These are phyloP conservation scores for Tipula vernalis DNA, from an alignment of 2,888 invertebrate species.

Conservation along the genomic window DNA sequence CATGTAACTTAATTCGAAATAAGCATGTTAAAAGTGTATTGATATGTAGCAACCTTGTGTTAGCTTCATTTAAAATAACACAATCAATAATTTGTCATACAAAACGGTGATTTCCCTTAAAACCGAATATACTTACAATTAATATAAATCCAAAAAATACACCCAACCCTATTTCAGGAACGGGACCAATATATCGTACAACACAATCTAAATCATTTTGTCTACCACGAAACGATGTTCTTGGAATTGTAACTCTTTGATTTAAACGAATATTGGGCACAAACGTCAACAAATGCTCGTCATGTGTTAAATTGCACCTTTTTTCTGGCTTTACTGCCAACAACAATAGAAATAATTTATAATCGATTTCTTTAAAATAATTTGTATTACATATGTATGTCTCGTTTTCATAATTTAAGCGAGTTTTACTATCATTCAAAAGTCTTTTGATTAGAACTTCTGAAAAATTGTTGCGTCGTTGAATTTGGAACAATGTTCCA, in stretches of 20 bases:
- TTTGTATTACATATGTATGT: background rate
- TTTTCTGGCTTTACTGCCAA: background rate
- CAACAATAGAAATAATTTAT: background rate
- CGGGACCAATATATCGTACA: constrained; percentile 40
- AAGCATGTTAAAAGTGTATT: background rate
- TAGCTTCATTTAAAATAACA: background rate
- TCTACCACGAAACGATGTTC: background rate
- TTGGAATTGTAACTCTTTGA: background rate
- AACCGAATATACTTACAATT: constrained; percentile 35
- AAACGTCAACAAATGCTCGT: background rate
- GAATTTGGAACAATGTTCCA: background rate
- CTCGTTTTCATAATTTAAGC: background rate
- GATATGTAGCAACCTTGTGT: background rate
- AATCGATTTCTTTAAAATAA: background rate
- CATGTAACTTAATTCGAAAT: background rate
- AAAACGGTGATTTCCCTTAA: background rate
- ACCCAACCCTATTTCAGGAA: constrained; percentile 39
- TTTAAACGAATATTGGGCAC: background rate
- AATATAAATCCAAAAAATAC: constrained; percentile 44
- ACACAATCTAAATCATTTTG: constrained; percentile 32
- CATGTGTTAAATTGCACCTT: background rate
- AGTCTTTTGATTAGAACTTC: background rate
- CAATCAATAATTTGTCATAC: background rate
- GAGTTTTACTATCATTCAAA: background rate
- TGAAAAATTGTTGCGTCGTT: background rate